Percentiles rank a stretch among this genome's conserved stretches.
phyloP scores from a whole-genome alignment of 2,113 vertebrate species.

The Thunnus thynnus region DNA sequence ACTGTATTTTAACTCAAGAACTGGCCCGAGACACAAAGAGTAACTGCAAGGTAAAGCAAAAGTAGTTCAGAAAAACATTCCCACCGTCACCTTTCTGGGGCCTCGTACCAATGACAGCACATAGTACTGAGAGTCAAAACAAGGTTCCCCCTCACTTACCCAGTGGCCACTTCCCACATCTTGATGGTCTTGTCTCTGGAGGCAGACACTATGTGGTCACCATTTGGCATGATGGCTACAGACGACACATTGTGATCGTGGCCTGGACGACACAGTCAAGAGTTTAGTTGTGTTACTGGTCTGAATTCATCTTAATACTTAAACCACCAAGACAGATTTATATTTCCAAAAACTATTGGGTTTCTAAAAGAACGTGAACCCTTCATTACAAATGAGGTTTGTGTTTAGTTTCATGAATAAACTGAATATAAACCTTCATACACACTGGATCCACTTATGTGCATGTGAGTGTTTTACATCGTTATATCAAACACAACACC shows the following conservation, averaged over 20 bases:
- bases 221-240: conserved; percentile 99
- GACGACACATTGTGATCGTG: conserved; percentile 99
- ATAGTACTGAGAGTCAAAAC: background rate
- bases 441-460: background rate
- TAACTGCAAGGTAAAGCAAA: too few relatives aligned
- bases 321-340: background rate
- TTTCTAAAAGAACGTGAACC: background rate
- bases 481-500: background rate
- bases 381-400: too few relatives aligned
- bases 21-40: too few relatives aligned
- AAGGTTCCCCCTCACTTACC: conserved; percentile 85
- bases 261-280: conserved; percentile 82
- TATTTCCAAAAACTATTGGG: background rate
- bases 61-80: too few relatives aligned
- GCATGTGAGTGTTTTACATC: background rate
- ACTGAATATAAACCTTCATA: too few relatives aligned
- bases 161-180: conserved; percentile 99
- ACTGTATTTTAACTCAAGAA: too few relatives aligned
- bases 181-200: conserved; percentile 99
- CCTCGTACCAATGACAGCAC: background rate
- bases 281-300: conserved; percentile 5
- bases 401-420: too few relatives aligned
- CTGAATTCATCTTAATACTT: background rate
- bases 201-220: conserved; percentile 99
- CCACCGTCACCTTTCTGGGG: too few relatives aligned